Base-by-base conservation (phyloP, 2,888 invertebrate genomes). In the Microctonus hyperodae region DNA sequence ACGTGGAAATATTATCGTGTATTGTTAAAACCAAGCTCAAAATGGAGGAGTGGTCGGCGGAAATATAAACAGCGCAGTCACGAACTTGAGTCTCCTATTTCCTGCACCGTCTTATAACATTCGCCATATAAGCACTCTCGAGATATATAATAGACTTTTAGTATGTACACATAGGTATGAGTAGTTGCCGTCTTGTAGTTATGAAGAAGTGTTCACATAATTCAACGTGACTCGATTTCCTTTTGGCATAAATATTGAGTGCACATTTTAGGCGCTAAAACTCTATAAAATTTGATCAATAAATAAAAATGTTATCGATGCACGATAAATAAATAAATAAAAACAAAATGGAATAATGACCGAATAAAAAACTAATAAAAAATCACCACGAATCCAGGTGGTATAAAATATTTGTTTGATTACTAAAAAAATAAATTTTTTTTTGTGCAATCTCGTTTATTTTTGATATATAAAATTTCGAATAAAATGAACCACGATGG, bases 151-250 rank as follows among this genome's bases (percentile, higher is more conserved):
- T 70, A 58, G 66, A 66, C 64, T 68, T 59, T 65, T 69, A 37
- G 40, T 31, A 55, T 33, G 35, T 33, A 28, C n/a, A 20, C 7
- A 20, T 5, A 44, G 16, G 31, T 61, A 64, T 28, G 28, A 28
- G 7, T 28, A 28, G 10, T 31, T 56, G 57, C 37, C 20, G 33
- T 58, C 60, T 59, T 60, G 25, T 53, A 64, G 64, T 65, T 40
- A 69, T 59, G 37, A 70, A 69, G 66, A 68, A 72, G 61, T 69
- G 67, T 69, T 68, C 68, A 70, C 68, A 70, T 70, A 70, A 72
- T 70, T 69, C 69, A 69, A 67, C 65, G 63, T 23, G 65, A 55
- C 65, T 69, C 70, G 68, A 70, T 71, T 72, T 70, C 70, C 70
- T 66, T 61, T 68, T 31, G 6, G n/a, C 53, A 53, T 53, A 55